phyloP scores from a whole-genome alignment of 1,140 invertebrate species.

The Melanaphis sacchari region DNA sequence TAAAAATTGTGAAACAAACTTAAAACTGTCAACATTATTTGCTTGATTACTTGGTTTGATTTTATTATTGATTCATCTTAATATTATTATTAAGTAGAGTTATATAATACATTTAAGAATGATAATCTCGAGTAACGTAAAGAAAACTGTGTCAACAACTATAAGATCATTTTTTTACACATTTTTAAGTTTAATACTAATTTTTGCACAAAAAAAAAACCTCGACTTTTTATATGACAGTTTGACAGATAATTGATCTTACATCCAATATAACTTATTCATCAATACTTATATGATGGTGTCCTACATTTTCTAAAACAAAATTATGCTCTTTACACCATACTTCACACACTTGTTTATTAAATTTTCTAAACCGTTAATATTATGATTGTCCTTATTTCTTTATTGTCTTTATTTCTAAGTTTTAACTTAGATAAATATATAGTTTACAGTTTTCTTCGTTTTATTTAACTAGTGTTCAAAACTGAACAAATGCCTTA shows the following conservation, averaged over 20 bases:
- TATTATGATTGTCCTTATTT: not conserved
- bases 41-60: not conserved
- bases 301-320: not conserved
- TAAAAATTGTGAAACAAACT: not conserved
- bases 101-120: not conserved
- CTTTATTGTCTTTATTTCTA: not conserved
- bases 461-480: not conserved
- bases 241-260: not conserved
- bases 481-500: not conserved
- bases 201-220: not conserved
- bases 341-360: not conserved
- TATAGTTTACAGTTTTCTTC: not conserved
- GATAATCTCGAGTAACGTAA: not conserved
- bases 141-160: not conserved
- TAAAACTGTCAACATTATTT: not conserved
- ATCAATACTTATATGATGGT: not conserved
- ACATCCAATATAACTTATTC: not conserved
- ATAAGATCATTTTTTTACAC: not conserved
- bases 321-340: not conserved
- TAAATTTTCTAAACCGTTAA: not conserved
- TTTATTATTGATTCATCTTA: not conserved
- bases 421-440: not conserved
- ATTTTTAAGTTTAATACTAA: not conserved
- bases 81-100: not conserved
- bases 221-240: not conserved